Percentiles rank a stretch among this genome's conserved stretches.
phyloP scores from a whole-genome alignment of 2,113 vertebrate genomes.

The Ictalurus punctatus region DNA sequence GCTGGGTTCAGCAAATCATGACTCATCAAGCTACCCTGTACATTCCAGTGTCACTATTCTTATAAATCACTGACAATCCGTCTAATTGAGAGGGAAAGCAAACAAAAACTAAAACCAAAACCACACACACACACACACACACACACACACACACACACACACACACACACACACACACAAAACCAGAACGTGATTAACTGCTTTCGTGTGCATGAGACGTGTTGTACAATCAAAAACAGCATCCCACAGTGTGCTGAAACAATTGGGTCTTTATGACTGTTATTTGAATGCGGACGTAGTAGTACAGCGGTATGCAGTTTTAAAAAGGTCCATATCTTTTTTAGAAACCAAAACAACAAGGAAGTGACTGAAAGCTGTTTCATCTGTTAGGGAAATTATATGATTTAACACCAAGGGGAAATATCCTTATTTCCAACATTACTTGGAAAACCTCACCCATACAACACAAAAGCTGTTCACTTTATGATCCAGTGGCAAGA shows the following conservation, averaged over 20 bases:
- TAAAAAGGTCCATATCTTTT: neutral
- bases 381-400: neutral
- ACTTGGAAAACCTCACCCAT: neutral
- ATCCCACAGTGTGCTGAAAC: neutral
- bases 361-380: neutral
- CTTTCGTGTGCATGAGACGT: neutral
- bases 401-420: neutral
- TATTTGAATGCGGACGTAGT: neutral
- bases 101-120: neutral
- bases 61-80: neutral
- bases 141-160: neutral
- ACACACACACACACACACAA: neutral
- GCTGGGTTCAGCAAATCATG: neutral
- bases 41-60: neutral
- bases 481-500: neutral
- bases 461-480: neutral
- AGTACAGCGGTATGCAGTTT: neutral
- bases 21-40: neutral
- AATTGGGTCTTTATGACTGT: neutral
- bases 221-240: neutral
- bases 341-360: neutral
- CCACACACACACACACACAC: neutral
- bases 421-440: neutral
- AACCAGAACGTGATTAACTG: neutral
- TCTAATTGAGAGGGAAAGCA: neutral